A percentile compares a stretch with the other conserved stretches of the same genome.
Conservation (phyloP, 2,888 invertebrate species). For the Brassicogethes aeneus region DNA sequence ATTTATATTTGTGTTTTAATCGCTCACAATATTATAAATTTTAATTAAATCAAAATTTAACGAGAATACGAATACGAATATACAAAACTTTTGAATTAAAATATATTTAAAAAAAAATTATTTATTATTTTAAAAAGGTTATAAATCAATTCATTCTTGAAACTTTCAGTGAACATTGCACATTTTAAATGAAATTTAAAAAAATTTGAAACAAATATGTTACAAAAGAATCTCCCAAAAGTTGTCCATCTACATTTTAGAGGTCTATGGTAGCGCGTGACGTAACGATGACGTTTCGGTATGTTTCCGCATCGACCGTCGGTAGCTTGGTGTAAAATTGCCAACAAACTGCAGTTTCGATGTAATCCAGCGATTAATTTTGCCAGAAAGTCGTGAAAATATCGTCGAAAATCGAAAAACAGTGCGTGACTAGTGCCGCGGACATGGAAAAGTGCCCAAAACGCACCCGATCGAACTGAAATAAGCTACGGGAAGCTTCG, state of each 20-base stretch:
- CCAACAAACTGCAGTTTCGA: neutral
- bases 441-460: neutral
- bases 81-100: too few species aligned
- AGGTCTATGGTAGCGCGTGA: neutral
- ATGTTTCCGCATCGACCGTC: neutral
- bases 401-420: neutral
- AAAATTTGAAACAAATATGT: too few species aligned
- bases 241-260: neutral
- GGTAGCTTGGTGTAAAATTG: neutral
- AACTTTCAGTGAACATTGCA: too few species aligned
- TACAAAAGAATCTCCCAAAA: too few species aligned
- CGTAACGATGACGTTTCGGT: neutral
- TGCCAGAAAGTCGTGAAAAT: slow-evolving; percentile 1
- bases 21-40: too few species aligned
- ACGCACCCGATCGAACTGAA: neutral
- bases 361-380: neutral
- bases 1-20: too few species aligned
- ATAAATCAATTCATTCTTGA: too few species aligned
- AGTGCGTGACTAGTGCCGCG: neutral
- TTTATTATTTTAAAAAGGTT: too few species aligned
- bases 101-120: too few species aligned
- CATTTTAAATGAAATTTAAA: too few species aligned
- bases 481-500: neutral
- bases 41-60: too few species aligned
- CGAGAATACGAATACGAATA: too few species aligned